Base-by-base conservation (phyloP, 2,888 invertebrate species). In the Drosophila meridiana region DNA sequence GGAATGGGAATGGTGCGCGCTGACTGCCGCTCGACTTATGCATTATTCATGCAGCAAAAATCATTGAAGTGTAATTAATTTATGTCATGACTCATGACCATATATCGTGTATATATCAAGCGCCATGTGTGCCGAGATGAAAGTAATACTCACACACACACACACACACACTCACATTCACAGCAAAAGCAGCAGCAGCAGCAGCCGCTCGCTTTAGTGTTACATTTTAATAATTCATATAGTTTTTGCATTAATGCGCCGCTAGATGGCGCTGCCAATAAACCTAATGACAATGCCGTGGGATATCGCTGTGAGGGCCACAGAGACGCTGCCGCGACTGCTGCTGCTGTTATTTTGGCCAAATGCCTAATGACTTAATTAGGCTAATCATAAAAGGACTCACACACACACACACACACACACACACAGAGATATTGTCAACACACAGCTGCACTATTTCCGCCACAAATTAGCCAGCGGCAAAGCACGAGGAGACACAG, bases 281-380 rank as follows among this genome's bases (percentile, higher is more conserved):
- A 73, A 70, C 68, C 68, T 76, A 78, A 81, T 81, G 78, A 76
- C 60, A 63, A 75, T 69, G 66, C 65, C 64, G 36, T 34, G 36
- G 60, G 50, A 43, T 26, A 63, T 32, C 45, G 68, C 63, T 40
- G 58, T 47, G 32, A 60, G 45, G 28, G 11, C 47, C 36, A 4
- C 14, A 38, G 9, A 11, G 14, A 14, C 13, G 8, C 30, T 30
- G 36, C 34, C 5, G 42, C 43, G 14, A 43, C 32, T 43, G 40
- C 38, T 47, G 26, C 34, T 38, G 65, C 56, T 61, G 47, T 48
- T 68, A 58, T 71, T 67, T 76, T 76, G 69, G 83, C 77, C 82
- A 76, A 87, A 78, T 83, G 79, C 76, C 87, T 87, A 87, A 87
- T 89, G 87, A 87, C 89, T 89, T 89, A 87, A 87, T 87, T 87